Evolutionary conservation across 2,888 invertebrate genomes (phyloP), one percentile per base, ranked within the genome.

Genomic region (Pinctada fucata): DNA sequence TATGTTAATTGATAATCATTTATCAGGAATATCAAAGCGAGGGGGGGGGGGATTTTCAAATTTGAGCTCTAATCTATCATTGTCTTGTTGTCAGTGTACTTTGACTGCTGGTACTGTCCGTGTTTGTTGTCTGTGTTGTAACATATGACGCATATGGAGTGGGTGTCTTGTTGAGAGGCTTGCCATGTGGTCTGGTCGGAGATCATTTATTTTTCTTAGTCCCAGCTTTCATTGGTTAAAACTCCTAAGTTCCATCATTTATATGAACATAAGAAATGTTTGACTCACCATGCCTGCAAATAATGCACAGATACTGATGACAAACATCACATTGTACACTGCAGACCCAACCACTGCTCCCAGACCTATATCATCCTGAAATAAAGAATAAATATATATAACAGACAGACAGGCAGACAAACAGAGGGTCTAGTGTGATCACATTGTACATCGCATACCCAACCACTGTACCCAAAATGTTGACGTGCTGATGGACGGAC

Each of bases 371-470:
- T 92, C 92, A 86, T 90, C 89, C 91, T 90, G 83, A 77, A 84
- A 85, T 31, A 73, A 4, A 67, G 52, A 69, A 58, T 31, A 31
- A 31, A 31, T 31, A 31, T 31, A 31, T 31, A 31, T 31, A 31
- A 31, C 31, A 31, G 31, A 31, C 31, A 31, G 31, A 31, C 31
- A 31, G 50, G 6, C 16, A 63, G n/a, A 47, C 50, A 66, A 31
- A 31, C 31, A 31, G 31, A 31, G 31, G 31, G 31, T 31, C 31
- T 31, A 31, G 31, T 31, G 31, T 31, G 31, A 91, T 90, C 72
- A 91, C 88, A 86, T 92, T 92, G 83, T 90, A 92, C 5, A 91
- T 90, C 51, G 92, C 91, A n/a, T 91, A 92, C 0, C 92, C 92
- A 1, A 92, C 91, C 45, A 92, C 91, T 45, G 92, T 90, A 3